These are phyloP conservation scores for Melanophora roralis DNA, from an alignment of 2,888 invertebrate genomes.

Conservation along the genomic window DNA sequence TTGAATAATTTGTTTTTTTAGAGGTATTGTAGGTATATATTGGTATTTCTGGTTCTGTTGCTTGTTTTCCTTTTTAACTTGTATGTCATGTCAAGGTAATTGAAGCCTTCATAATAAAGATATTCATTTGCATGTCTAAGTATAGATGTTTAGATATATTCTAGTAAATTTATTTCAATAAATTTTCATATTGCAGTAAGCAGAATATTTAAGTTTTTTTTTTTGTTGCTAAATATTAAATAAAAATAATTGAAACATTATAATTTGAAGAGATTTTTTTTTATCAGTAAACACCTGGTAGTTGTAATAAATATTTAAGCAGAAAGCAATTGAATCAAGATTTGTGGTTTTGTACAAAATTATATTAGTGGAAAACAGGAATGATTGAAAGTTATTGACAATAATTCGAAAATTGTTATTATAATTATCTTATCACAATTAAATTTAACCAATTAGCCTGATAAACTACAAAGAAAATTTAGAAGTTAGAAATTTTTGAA, in stretches of 20 bases:
- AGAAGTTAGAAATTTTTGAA: too few species aligned
- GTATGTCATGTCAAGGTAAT: slow-evolving; percentile 49
- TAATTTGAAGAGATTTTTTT: background rate
- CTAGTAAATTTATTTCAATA: too few species aligned
- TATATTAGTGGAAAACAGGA: background rate
- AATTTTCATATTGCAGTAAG: too few species aligned
- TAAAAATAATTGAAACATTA: slow-evolving; percentile 25
- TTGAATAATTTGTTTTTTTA: too few species aligned
- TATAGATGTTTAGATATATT: too few species aligned
- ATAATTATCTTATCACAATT: too few species aligned
- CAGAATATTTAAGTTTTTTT: background rate
- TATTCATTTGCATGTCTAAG: background rate
- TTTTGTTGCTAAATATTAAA: background rate
- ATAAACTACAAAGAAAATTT: too few species aligned
- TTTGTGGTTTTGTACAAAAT: background rate
- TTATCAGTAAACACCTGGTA: background rate
- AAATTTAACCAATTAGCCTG: too few species aligned
- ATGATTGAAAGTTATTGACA: background rate
- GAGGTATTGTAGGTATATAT: too few species aligned
- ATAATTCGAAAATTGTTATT: background rate
- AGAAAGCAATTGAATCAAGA: background rate
- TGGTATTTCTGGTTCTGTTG: background rate
- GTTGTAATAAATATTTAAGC: background rate
- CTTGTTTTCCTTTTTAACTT: background rate
- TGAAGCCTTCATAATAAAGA: slow-evolving; percentile 26